phyloP scores from a whole-genome alignment of 2,797 vertebrate species.

The Sebastes vulpes region DNA sequence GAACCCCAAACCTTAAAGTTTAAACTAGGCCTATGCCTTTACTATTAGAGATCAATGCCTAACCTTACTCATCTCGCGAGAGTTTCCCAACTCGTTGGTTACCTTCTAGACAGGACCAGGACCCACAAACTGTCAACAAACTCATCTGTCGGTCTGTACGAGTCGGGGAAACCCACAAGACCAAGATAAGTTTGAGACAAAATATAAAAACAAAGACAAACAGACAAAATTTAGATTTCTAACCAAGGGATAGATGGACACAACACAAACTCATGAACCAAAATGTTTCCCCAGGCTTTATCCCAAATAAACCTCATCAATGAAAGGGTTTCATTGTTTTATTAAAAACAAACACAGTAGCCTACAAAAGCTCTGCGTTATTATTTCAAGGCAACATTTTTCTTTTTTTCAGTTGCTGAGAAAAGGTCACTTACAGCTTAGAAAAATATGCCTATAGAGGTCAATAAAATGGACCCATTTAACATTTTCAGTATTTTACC shows the following conservation, averaged over 20 bases:
- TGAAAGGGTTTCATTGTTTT: slow-evolving; percentile 65
- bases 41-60: too few species aligned
- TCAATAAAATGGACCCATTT: slow-evolving; percentile 70
- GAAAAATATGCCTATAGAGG: slow-evolving; percentile 62
- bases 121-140: background rate
- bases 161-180: background rate
- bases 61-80: too few species aligned
- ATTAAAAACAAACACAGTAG: slow-evolving; percentile 76
- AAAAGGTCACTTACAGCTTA: slow-evolving; percentile 32
- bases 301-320: slow-evolving; percentile 12
- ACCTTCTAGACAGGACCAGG: too few species aligned
- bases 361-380: slow-evolving; percentile 52
- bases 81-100: too few species aligned
- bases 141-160: background rate
- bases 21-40: too few species aligned
- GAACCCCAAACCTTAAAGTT: too few species aligned
- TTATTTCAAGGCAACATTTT: slow-evolving; percentile 21
- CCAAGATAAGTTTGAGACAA: background rate
- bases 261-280: background rate
- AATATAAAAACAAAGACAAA: background rate
- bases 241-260: background rate
- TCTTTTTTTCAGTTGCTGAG: background rate
- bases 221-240: background rate
- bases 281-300: background rate
- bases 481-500: slow-evolving; percentile 32